These are phyloP conservation scores for Seladonia tumulorum DNA, from an alignment of 2,888 invertebrate species.

Conservation along the genomic window DNA sequence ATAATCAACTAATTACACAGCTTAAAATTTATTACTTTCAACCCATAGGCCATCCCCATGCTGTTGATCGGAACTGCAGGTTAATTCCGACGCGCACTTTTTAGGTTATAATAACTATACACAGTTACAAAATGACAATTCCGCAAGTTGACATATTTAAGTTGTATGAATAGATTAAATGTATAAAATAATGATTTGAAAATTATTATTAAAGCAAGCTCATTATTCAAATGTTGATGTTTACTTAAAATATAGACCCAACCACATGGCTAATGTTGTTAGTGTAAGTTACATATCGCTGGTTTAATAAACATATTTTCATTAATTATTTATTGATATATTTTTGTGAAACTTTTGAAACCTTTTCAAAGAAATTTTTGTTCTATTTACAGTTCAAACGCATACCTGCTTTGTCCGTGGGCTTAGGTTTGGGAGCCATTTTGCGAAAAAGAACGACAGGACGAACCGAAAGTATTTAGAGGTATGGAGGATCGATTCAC, in stretches of 20 bases:
- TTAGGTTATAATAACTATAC: slow-evolving; percentile 36
- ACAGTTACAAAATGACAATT: neutral
- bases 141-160: neutral
- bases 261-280: slow-evolving; percentile 55
- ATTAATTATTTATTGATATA: neutral
- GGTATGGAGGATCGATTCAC: no score
- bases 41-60: neutral
- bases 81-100: neutral
- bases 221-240: neutral
- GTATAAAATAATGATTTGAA: neutral
- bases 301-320: slow-evolving; percentile 7
- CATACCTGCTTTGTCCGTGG: slow-evolving; percentile 93
- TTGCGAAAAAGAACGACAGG: slow-evolving; percentile 84
- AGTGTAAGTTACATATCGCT: neutral
- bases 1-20: neutral
- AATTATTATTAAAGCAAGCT: neutral
- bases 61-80: neutral
- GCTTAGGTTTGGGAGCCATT: slow-evolving; percentile 94
- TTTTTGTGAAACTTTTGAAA: neutral
- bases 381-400: slow-evolving; percentile 16
- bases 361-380: neutral
- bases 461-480: slow-evolving; percentile 54
- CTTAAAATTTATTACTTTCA: neutral
- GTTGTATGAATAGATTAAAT: neutral
- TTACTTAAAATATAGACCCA: neutral